A percentile compares a stretch with the other conserved stretches of the same genome.
Conservation (phyloP, 2,113 vertebrate species). For the Lasiurus cinereus region DNA sequence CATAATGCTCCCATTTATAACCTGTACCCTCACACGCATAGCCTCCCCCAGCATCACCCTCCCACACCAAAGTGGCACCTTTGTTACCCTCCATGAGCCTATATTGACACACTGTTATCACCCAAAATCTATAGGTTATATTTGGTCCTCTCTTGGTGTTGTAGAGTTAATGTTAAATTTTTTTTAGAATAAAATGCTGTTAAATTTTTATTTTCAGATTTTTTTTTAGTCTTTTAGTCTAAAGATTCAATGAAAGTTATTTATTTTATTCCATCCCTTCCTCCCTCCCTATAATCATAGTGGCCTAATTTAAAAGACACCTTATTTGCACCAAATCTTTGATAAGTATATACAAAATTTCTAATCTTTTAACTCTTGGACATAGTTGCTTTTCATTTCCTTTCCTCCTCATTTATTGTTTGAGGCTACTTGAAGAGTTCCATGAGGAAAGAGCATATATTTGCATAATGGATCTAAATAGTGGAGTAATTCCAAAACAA, state of each 20-base stretch:
- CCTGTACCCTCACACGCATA: accelerated
- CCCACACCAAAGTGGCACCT: too few species aligned
- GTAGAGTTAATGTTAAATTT: neutral
- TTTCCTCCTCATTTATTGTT: neutral
- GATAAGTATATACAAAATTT: neutral
- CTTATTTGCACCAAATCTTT: conserved; percentile 21
- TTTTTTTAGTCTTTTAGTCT: neutral
- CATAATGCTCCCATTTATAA: accelerated
- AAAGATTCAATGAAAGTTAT: conserved; percentile 19
- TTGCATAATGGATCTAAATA: neutral
- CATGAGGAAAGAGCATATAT: neutral
- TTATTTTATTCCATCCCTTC: neutral
- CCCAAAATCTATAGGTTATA: neutral
- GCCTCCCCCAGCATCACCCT: too few species aligned
- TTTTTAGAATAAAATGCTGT: conserved; percentile 4
- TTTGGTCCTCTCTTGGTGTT: neutral
- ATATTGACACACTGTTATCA: neutral
- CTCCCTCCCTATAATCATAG: neutral
- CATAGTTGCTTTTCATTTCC: neutral
- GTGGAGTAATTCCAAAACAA: neutral
- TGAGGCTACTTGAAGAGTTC: neutral
- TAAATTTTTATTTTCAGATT: neutral
- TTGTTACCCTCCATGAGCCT: neutral
- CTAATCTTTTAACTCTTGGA: neutral
- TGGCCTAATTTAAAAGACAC: neutral